Conservation (phyloP, 1,140 invertebrate species). For the Polypedilum vanderplanki region DNA sequence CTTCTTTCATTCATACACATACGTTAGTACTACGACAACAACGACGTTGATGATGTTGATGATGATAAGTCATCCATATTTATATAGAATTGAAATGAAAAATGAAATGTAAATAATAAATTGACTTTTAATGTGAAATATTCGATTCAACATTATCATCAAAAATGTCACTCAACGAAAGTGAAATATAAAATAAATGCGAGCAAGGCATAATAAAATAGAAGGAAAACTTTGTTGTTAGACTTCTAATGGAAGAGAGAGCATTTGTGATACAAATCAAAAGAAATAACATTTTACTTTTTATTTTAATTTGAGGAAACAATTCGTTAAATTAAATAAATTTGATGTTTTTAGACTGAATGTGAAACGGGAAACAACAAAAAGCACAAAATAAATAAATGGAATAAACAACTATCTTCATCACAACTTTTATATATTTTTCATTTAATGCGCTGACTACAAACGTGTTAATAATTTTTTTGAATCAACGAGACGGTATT, state of each 20-base stretch:
- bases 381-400: constrained; percentile 11
- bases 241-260: too few relatives aligned
- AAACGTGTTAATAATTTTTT: constrained; percentile 16
- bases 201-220: too few relatives aligned
- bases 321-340: too few relatives aligned
- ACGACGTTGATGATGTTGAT: too few relatives aligned
- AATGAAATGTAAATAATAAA: constrained; percentile 20
- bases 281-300: too few relatives aligned
- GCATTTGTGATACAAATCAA: too few relatives aligned
- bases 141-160: not conserved
- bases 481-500: not conserved
- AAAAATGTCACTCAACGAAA: not conserved
- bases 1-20: too few relatives aligned
- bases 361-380: not conserved
- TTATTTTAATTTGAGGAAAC: too few relatives aligned
- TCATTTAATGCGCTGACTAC: not conserved
- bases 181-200: not conserved
- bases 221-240: too few relatives aligned
- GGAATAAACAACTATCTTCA: not conserved
- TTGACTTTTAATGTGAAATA: not conserved
- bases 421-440: not conserved
- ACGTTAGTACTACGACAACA: too few relatives aligned
- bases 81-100: not conserved
- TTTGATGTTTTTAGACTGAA: not conserved
- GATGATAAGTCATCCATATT: constrained; percentile 2